A percentile compares a stretch with the other conserved stretches of the same genome.
Conservation (phyloP, 2,113 vertebrate species). For the Oriolus oriolus region DNA sequence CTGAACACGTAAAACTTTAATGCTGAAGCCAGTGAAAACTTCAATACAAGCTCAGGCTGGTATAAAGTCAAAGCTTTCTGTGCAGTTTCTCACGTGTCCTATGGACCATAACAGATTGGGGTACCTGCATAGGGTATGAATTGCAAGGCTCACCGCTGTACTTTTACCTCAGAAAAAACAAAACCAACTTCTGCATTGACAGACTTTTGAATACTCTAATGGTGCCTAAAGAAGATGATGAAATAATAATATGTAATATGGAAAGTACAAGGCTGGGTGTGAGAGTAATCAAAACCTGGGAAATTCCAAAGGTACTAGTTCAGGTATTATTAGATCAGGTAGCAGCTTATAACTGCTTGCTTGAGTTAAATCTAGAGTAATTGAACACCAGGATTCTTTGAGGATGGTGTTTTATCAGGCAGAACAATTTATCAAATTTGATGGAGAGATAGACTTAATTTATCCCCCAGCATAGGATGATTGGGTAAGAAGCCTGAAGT, state of each 20-base stretch:
- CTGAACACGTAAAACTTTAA: not conserved
- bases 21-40: not conserved
- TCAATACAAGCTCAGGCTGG: not conserved
- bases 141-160: not conserved
- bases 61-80: not conserved
- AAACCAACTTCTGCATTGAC: not conserved
- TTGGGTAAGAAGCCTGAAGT: not conserved
- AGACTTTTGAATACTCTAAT: not conserved
- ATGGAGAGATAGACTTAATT: not conserved
- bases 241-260: not conserved
- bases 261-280: not conserved
- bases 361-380: not conserved
- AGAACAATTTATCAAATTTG: not conserved
- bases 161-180: not conserved
- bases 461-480: not conserved
- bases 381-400: not conserved
- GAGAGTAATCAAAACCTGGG: not conserved
- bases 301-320: not conserved
- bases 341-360: not conserved
- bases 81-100: not conserved
- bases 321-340: not conserved
- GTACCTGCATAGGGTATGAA: not conserved
- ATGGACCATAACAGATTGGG: not conserved
- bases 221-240: not conserved
- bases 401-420: not conserved